Conservation (phyloP, 1,140 invertebrate species). For the Nephotettix cincticeps region DNA sequence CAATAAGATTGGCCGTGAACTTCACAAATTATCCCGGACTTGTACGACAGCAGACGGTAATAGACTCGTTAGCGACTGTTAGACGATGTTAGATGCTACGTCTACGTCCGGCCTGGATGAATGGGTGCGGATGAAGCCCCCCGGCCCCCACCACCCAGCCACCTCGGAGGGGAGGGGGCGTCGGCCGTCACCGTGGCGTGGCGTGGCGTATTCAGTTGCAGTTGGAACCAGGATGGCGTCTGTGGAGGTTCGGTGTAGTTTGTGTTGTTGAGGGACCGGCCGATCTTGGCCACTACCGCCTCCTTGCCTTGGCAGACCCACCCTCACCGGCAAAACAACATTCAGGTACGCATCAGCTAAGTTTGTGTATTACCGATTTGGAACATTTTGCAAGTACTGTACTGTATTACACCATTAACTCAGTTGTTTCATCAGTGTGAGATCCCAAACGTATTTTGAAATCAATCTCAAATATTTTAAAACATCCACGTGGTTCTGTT, state of each 20-base stretch:
- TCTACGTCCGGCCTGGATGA: not conserved
- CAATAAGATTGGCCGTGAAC: too few relatives aligned
- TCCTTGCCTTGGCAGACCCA: not conserved
- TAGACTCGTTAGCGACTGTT: not conserved
- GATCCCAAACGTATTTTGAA: not conserved
- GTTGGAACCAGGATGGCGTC: constrained; percentile 1
- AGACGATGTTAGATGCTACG: not conserved
- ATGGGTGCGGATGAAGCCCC: not conserved
- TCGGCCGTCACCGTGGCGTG: not conserved
- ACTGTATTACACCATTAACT: not conserved
- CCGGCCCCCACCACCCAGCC: too few relatives aligned
- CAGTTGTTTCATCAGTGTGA: not conserved
- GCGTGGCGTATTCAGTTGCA: not conserved
- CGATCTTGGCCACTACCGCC: not conserved
- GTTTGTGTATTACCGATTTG: not conserved
- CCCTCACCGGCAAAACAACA: not conserved
- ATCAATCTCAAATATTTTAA: not conserved
- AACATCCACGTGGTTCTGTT: not conserved
- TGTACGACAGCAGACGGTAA: not conserved
- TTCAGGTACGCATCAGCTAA: not conserved
- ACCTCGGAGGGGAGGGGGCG: not conserved
- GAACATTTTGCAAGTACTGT: not conserved
- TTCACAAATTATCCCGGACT: too few relatives aligned
- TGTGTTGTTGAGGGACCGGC: not conserved
- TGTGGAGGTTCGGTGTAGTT: not conserved